Conservation (phyloP, 1,140 invertebrate genomes). For the Drosophila subpulchrella region DNA sequence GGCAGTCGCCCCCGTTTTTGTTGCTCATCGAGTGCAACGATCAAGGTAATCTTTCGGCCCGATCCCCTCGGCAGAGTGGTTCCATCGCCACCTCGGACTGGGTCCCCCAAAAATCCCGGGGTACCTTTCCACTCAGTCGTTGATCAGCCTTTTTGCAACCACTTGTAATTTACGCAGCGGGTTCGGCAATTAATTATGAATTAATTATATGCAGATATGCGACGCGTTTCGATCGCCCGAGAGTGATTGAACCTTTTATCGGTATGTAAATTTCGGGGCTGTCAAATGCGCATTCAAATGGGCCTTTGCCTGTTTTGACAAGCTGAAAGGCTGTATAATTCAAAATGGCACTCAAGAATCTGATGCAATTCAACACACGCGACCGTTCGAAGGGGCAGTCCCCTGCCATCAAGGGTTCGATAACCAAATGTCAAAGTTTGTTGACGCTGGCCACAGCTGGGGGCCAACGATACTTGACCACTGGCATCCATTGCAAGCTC, state of each 20-base stretch:
- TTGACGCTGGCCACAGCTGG: slow-evolving; percentile 14
- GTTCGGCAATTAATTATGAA: slow-evolving; percentile 43
- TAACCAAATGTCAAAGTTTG: slow-evolving; percentile 34
- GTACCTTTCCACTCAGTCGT: not conserved
- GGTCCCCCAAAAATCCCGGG: too few species aligned
- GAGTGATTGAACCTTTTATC: slow-evolving; percentile 44
- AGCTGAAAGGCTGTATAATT: not conserved
- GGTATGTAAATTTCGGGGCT: slow-evolving; percentile 35
- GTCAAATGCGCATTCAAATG: slow-evolving; percentile 24
- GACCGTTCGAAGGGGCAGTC: not conserved
- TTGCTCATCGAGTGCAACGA: slow-evolving; percentile 3
- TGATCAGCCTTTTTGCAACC: slow-evolving; percentile 12
- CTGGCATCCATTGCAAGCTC: not conserved
- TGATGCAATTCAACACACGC: slow-evolving; percentile 2
- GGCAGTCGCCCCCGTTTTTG: not conserved
- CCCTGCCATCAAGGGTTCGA: slow-evolving; percentile 13
- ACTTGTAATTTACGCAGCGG: slow-evolving; percentile 17
- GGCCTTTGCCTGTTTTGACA: not conserved
- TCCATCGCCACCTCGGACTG: not conserved
- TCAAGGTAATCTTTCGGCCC: slow-evolving; percentile 51
- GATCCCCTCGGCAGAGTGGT: not conserved
- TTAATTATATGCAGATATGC: slow-evolving; percentile 28
- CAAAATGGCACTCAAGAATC: not conserved
- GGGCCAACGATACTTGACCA: slow-evolving; percentile 21
- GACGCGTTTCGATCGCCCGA: slow-evolving; percentile 23